Percentiles rank a stretch among this genome's conserved stretches.
Conservation (phyloP, 2,888 invertebrate species). For the Harpalus rufipes region DNA sequence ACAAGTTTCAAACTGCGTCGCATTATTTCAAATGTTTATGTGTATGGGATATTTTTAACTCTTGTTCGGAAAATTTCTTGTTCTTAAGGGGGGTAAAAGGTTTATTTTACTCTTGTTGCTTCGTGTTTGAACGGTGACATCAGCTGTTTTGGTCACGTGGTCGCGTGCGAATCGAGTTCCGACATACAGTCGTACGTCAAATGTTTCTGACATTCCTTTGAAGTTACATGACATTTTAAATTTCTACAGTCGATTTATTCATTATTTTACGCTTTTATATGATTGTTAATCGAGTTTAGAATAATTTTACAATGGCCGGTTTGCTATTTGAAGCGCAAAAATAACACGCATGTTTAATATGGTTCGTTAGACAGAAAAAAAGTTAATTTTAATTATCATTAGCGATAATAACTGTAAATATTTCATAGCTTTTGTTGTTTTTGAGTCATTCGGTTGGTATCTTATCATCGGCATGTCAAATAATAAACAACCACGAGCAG, state of each 20-base stretch:
- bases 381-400: slow-evolving; percentile 48
- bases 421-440: neutral
- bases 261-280: neutral
- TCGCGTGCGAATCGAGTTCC: slow-evolving; percentile 8
- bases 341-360: neutral
- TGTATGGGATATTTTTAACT: slow-evolving; percentile 32
- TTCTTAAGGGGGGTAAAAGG: slow-evolving; percentile 33
- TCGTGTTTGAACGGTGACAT: slow-evolving; percentile 38
- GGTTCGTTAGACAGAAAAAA: slow-evolving; percentile 45
- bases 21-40: slow-evolving; percentile 25
- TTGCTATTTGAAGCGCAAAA: slow-evolving; percentile 15
- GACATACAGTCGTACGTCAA: slow-evolving; percentile 20
- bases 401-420: slow-evolving; percentile 47
- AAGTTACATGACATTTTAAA: slow-evolving; percentile 18
- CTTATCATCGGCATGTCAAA: slow-evolving; percentile 19
- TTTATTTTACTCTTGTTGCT: slow-evolving; percentile 43
- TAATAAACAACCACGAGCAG: neutral
- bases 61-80: slow-evolving; percentile 15
- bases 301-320: slow-evolving; percentile 34
- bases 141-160: slow-evolving; percentile 59
- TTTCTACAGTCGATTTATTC: neutral
- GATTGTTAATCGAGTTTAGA: slow-evolving; percentile 36
- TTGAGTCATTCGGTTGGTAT: slow-evolving; percentile 27
- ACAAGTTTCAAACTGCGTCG: slow-evolving; percentile 7
- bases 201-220: slow-evolving; percentile 7